These are phyloP conservation scores for Aromia moschata DNA, from an alignment of 2,888 invertebrate genomes.

Conservation along the genomic window DNA sequence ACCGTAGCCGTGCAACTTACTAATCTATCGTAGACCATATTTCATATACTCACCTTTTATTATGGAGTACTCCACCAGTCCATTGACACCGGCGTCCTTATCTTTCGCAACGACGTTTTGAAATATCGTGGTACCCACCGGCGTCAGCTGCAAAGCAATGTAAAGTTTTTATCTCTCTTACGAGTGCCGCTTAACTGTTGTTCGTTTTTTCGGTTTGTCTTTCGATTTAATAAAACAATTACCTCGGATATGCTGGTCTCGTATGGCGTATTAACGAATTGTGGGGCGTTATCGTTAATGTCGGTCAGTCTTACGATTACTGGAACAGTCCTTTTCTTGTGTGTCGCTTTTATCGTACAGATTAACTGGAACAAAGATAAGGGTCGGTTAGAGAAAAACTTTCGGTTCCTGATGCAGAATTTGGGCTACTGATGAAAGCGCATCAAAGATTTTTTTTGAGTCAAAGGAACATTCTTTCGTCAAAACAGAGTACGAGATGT, in stretches of 20 bases:
- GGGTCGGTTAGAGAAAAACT: background rate
- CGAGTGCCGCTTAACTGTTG: no score
- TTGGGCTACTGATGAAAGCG: no score
- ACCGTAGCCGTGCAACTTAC: no score
- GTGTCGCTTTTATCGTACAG: constrained; percentile 81
- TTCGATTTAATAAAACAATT: constrained; percentile 55
- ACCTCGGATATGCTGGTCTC: constrained; percentile 88
- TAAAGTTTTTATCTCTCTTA: constrained; percentile 14
- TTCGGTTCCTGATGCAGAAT: background rate
- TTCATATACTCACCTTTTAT: constrained; percentile 75
- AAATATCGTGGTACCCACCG: constrained; percentile 86
- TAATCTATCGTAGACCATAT: no score
- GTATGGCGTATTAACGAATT: constrained; percentile 85
- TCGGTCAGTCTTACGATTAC: constrained; percentile 90
- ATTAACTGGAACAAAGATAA: constrained; percentile 71
- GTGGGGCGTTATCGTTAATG: constrained; percentile 89
- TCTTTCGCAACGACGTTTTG: constrained; percentile 82
- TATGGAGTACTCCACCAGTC: constrained; percentile 86
- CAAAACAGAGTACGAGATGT: no score
- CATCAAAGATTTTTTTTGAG: no score
- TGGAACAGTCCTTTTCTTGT: constrained; percentile 85
- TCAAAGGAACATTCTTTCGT: no score
- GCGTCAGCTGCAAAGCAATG: constrained; percentile 75
- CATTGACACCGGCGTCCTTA: constrained; percentile 88
- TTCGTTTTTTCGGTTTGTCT: background rate